Base-by-base conservation (phyloP, 2,888 invertebrate genomes). In the Ellobium chinense region DNA sequence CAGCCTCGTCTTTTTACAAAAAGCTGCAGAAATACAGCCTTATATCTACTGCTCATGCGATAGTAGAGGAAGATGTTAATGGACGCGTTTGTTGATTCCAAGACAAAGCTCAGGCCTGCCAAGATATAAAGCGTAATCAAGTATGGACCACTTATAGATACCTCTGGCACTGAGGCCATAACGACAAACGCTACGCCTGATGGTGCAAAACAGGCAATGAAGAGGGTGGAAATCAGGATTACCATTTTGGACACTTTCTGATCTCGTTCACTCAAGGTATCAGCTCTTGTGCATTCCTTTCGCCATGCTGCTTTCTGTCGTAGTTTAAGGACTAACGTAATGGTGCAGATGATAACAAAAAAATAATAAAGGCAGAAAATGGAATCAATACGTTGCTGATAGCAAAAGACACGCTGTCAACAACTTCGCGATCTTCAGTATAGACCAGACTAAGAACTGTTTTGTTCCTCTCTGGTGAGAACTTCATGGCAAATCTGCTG, bases 331-430 rank as follows among this genome's bases (percentile, higher is more conserved):
- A 75, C 54, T 2, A 65, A 54, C 7, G 54, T 37, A 1, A 56
- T n/a, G 3, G 74, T 74, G 14, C n/a, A 56, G 18, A 74, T 31
- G n/a, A 62, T 34, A n/a, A 75, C 65, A 7, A 39, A 14, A 1
- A 54, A 0, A n/a, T n/a, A n/a, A n/a, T n/a, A 24, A 75, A 75
- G 21, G 75, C 63, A 3, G 21, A 54, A n/a, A 75, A 62, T 14
- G 65, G 54, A 9, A 65, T 46, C 3, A 36, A 37, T 12, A 65
- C 34, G 56, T 54, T 75, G 75, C 65, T 75, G 65, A 75, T 75
- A 4, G 66, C 29, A 27, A 62, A 39, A 2, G 74, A 74, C 18
- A 62, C 39, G 62, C n/a, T 34, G 21, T 62, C 62, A 1, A 74
- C 74, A 14, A 2, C 27, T 3, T 54, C 36, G 2, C 62, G 21